Evolutionary conservation across 1,140 invertebrate species (phyloP), one percentile per base, ranked within the genome.

Genomic region (Caenorhabditis brenneri): DNA sequence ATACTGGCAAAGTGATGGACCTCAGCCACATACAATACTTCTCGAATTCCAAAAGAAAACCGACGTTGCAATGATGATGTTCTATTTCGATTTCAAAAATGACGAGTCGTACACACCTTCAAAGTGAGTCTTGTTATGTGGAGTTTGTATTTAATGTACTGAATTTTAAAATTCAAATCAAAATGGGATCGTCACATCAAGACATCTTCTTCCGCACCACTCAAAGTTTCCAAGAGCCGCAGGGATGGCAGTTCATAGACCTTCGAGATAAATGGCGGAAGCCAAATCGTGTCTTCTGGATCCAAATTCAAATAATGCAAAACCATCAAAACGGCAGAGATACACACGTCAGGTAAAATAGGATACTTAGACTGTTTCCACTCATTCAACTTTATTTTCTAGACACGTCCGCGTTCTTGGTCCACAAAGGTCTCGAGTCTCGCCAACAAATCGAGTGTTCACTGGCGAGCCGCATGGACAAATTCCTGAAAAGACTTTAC

Each of bases 251-350:
- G 10, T 55, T 78, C 16, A 81, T 85, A 29, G 84, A 85, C 79
- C 10, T 85, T n/a, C 48, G 84, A 2, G 46, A 48, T 22, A 48
- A 49, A 15, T 31, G 10, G 36, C 5, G 27, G 9, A 48, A 49
- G 9, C 79, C 84, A 4, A 15, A 33, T 42, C 42, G 84, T 9
- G 53, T 60, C n/a, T 81, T 85, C 27, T 58, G 84, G 24, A 39
- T 83, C 46, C 29, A 88, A 82, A 55, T 89, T 80, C 74, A 89
- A 80, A 84, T 89, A 83, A 42, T 89, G 85, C 49, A 89, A n/a
- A 86, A 89, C 84, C 88, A 89, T 88, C 55, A 89, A 78, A 83
- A 89, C 83, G 58, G 84, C 12, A 74, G 84, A 36, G 84, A 85
- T 53, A 85, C 84, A 31, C 84, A 85, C 49, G 69, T 85, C 7